Conservation (phyloP, 1,140 invertebrate genomes). For the Polyergus mexicanus region DNA sequence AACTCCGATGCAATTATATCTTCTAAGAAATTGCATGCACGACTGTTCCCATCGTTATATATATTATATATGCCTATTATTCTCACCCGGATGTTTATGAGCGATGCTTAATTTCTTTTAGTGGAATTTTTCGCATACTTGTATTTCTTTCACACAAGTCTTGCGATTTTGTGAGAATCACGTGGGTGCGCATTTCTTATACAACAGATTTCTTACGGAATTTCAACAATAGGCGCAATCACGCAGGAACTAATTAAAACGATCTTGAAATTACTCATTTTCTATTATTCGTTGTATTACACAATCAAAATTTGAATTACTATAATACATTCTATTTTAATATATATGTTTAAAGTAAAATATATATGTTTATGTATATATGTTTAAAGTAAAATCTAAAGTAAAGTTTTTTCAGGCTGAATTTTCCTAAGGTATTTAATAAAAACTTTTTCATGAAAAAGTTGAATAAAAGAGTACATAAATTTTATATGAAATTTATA, state of each 20-base stretch:
- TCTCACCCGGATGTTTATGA: constrained; percentile 7
- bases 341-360: background rate
- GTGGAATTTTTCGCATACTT: constrained; percentile 33
- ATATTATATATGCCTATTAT: constrained; percentile 57
- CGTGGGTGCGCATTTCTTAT: constrained; percentile 5
- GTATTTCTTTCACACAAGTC: constrained; percentile 35
- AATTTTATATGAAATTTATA: background rate
- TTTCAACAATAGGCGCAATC: background rate
- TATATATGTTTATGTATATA: background rate
- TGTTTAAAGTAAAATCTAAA: background rate
- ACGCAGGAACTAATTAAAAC: background rate
- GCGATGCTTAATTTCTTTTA: constrained; percentile 34
- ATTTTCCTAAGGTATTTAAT: no score
- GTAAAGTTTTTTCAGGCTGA: no score
- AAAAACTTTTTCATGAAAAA: no score
- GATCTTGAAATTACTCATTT: background rate
- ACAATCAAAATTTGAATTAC: background rate
- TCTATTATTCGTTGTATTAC: background rate
- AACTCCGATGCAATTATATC: constrained; percentile 47
- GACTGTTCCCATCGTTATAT: constrained; percentile 19
- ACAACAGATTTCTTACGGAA: constrained; percentile 2
- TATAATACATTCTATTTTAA: background rate
- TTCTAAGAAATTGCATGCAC: constrained; percentile 37
- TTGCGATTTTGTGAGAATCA: constrained; percentile 1
- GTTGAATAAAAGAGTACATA: background rate